Evolutionary conservation across 2,888 invertebrate genomes (phyloP), one percentile per base, ranked within the genome.

Genomic region (Caradrina kadenii): DNA sequence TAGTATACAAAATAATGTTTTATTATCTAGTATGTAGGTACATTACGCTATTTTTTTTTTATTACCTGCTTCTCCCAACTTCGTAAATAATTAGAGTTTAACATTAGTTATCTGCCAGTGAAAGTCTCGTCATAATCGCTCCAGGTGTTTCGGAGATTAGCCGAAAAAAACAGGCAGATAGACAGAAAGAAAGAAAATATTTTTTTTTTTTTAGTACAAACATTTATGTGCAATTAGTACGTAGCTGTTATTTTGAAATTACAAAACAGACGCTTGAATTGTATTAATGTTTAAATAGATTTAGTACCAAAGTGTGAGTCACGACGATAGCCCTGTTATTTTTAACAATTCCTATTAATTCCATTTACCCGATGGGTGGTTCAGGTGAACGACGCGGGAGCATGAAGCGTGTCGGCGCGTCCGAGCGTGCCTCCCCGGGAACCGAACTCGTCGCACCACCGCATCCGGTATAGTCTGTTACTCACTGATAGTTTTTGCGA

Each of bases 361-460:
- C 65, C 76, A 64, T 83, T 76, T 68, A 79, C 63, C 59, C 64
- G 60, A 31, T 75, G 69, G 69, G 68, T 76, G 69, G 69, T 45
- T 63, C 81, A 84, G 82, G 83, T 82, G 79, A 75, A 70, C 66
- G 72, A 61, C 69, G 76, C 77, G 78, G 70, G 79, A 69, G 74
- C 90, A 89, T 66, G 80, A 59, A 88, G 85, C 92, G 93, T 93
- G 89, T 85, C 93, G 90, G 79, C 79, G 87, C 93, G 89, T 74
- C 91, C 89, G 87, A 92, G 84, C 93, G 91, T 92, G 90, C 87
- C 88, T 83, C 89, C 90, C 86, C 88, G 88, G 92, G 91, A 91
- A 89, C 86, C 85, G 84, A 90, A 87, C 88, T 86, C 85, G 83
- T 80, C 83, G 68, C 87, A 88, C 88, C 86, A 80, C 84, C 81